Conservation (phyloP, 2,888 invertebrate species). For the Cremastinae sp. region DNA sequence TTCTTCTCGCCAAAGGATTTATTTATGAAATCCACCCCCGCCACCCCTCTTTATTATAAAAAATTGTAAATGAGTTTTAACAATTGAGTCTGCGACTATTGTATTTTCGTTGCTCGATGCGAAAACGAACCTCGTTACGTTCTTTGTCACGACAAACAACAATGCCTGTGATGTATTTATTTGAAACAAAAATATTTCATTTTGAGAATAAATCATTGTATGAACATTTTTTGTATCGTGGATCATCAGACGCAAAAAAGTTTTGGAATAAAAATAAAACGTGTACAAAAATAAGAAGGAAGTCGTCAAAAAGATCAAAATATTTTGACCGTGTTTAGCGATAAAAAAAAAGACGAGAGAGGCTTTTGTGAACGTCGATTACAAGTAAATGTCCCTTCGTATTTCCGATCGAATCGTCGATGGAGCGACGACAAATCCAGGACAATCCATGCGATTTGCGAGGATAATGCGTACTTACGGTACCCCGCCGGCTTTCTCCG, state of each 20-base stretch:
- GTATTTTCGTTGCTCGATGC: not conserved
- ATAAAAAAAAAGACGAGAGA: not conserved
- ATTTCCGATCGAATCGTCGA: constrained; percentile 26
- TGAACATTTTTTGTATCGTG: too few species aligned
- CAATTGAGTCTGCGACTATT: not conserved
- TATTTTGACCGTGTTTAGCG: constrained; percentile 25
- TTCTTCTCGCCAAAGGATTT: constrained; percentile 1
- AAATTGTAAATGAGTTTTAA: not conserved
- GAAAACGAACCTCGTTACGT: not conserved
- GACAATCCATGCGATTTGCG: constrained; percentile 50
- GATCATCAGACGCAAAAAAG: not conserved
- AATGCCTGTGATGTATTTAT: too few species aligned
- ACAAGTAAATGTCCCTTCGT: constrained; percentile 24
- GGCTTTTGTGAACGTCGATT: constrained; percentile 25
- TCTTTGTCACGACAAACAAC: not conserved
- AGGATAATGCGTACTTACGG: constrained; percentile 61
- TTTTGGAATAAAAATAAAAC: not conserved
- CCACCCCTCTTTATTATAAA: constrained; percentile 1
- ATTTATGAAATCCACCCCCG: too few species aligned
- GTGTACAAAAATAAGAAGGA: constrained; percentile 15
- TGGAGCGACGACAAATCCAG: constrained; percentile 58
- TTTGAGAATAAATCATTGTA: too few species aligned
- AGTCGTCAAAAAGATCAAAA: not conserved
- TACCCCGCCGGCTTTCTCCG: constrained; percentile 20
- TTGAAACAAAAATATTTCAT: too few species aligned